Percentiles rank a stretch among this genome's conserved stretches.
These are phyloP conservation scores for Phymorhynchus buccinoides DNA, from an alignment of 1,140 invertebrate species.

Conservation along the genomic window DNA sequence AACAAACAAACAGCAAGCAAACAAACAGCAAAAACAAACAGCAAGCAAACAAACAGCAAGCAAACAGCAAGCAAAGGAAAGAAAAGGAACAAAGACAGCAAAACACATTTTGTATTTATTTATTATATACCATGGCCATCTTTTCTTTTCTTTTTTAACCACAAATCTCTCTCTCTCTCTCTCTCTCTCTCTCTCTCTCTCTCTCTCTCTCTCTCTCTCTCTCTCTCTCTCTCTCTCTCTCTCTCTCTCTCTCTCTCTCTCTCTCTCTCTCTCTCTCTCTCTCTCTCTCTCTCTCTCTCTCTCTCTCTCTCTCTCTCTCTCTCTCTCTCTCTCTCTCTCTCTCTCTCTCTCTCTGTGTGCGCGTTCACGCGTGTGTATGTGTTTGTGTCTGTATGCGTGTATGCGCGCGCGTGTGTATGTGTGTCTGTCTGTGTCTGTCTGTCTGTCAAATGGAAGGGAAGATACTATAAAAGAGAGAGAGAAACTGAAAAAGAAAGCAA, in stretches of 20 bases:
- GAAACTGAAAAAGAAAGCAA: no score
- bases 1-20: no score
- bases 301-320: background rate
- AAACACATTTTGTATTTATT: no score
- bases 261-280: background rate
- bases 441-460: no score
- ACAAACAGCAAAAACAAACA: no score
- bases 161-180: background rate
- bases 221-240: background rate
- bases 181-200: background rate
- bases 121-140: no score
- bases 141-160: background rate
- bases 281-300: background rate
- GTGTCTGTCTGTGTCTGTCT: background rate
- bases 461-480: no score
- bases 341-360: conserved; percentile 5
- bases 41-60: no score
- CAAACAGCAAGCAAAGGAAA: no score
- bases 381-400: conserved; percentile 5
- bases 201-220: background rate
- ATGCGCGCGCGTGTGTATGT: background rate
- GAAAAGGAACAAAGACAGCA: no score
- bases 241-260: background rate
- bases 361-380: background rate
- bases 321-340: background rate